Conservation (phyloP, 2,888 invertebrate genomes). For the Luperina testacea region DNA sequence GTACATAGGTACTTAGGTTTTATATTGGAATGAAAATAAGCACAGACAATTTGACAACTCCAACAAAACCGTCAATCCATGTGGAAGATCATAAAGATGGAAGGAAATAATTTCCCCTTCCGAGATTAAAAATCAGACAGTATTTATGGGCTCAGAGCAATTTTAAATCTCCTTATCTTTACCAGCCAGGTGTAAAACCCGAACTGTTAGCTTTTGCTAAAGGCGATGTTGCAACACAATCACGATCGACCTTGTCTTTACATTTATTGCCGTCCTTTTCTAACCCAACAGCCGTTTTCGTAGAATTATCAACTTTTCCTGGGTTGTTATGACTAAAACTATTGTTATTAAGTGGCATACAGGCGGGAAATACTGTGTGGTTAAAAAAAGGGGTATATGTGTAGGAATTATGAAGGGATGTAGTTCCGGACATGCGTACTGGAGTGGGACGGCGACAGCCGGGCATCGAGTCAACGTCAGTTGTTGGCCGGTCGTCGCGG, state of each 20-base stretch:
- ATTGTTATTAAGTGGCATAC: constrained; percentile 60
- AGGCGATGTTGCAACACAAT: constrained; percentile 79
- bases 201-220: constrained; percentile 76
- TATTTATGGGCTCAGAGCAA: constrained; percentile 70
- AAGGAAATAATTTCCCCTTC: constrained; percentile 53
- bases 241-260: constrained; percentile 82
- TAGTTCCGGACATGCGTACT: constrained; percentile 88
- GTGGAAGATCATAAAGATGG: constrained; percentile 38
- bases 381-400: constrained; percentile 73
- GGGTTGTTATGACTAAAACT: constrained; percentile 49
- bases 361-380: constrained; percentile 60
- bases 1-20: background rate
- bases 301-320: constrained; percentile 26
- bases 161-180: constrained; percentile 81
- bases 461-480: constrained; percentile 80
- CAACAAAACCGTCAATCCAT: constrained; percentile 22
- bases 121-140: constrained; percentile 67
- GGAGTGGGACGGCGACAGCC: constrained; percentile 83
- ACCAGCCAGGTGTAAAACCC: constrained; percentile 81
- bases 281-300: constrained; percentile 46
- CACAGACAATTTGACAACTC: constrained; percentile 11
- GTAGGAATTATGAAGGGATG: constrained; percentile 81
- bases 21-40: background rate
- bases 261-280: constrained; percentile 74
- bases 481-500: constrained; percentile 83